These are phyloP conservation scores for Andrena marginata DNA, from an alignment of 2,888 invertebrate genomes.

Conservation along the genomic window DNA sequence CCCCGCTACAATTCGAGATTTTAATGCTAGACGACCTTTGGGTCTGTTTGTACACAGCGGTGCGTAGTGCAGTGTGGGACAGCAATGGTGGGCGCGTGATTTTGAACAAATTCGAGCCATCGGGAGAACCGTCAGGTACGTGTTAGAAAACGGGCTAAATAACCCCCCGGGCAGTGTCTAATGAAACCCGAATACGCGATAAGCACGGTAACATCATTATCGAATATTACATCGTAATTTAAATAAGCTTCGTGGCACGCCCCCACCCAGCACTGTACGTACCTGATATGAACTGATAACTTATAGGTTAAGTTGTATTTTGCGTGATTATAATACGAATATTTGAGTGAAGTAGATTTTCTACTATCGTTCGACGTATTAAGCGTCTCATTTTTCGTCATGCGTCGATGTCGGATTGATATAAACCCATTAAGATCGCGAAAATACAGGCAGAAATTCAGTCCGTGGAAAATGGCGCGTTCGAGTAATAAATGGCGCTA, in stretches of 20 bases:
- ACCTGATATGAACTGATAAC: constrained; percentile 77
- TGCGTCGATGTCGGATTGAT: constrained; percentile 6
- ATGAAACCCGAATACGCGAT: constrained; percentile 9
- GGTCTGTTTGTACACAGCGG: constrained; percentile 81
- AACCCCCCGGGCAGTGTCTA: constrained; percentile 1
- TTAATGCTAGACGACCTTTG: constrained; percentile 71
- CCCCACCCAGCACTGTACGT: constrained; percentile 76
- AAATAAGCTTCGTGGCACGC: constrained; percentile 69
- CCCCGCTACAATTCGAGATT: constrained; percentile 39
- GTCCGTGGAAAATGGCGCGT: constrained; percentile 84
- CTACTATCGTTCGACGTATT: neutral
- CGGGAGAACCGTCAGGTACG: constrained; percentile 68
- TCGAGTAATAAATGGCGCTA: constrained; percentile 84
- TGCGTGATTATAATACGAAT: constrained; percentile 38
- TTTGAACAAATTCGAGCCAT: constrained; percentile 85
- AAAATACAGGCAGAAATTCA: constrained; percentile 67
- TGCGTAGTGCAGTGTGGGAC: constrained; percentile 83
- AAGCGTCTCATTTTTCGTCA: neutral
- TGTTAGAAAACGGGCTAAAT: constrained; percentile 34
- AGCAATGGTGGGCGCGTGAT: constrained; percentile 86
- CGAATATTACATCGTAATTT: constrained; percentile 38
- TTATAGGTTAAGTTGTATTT: constrained; percentile 80
- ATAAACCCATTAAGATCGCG: constrained; percentile 26
- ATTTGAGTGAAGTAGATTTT: constrained; percentile 17
- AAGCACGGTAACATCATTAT: neutral